Percentiles rank a stretch among this genome's conserved stretches.
Conservation (phyloP, 2,888 invertebrate genomes). For the Ichneumoninae sp. region DNA sequence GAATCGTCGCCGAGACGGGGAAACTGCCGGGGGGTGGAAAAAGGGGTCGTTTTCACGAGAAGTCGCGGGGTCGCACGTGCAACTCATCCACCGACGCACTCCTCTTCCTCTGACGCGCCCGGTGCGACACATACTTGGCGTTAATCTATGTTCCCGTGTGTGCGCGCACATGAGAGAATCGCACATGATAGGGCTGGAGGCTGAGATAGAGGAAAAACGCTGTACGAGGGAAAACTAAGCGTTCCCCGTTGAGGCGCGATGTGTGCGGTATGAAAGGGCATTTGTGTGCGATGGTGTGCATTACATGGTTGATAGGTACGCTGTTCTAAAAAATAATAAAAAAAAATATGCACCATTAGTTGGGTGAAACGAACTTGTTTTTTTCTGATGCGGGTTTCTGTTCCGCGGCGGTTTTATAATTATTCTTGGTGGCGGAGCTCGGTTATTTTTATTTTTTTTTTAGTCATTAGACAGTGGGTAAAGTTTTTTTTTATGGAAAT, state of each 20-base stretch:
- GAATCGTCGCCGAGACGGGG: conserved; percentile 10
- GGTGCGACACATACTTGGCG: background rate
- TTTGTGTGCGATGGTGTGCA: background rate
- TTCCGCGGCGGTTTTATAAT: conserved; percentile 32
- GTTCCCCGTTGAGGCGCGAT: conserved; percentile 21
- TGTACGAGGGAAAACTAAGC: conserved; percentile 15
- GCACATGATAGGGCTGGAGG: background rate
- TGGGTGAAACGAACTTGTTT: background rate
- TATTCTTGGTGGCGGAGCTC: conserved; percentile 27
- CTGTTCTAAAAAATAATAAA: background rate
- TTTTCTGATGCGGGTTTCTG: conserved; percentile 2
- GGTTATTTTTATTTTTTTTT: conserved; percentile 3
- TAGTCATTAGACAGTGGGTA: conserved; percentile 14
- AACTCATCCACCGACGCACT: conserved; percentile 9
- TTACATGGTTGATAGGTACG: conserved; percentile 20
- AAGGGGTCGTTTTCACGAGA: background rate
- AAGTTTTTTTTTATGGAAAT: background rate
- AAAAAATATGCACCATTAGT: conserved; percentile 25
- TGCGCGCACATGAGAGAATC: background rate
- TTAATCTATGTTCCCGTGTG: background rate
- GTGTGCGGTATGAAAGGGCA: conserved; percentile 21
- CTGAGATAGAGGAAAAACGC: conserved; percentile 20
- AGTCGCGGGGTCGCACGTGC: conserved; percentile 18
- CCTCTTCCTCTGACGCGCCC: background rate
- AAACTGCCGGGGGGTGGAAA: background rate